Evolutionary conservation across 2,113 vertebrate species (phyloP).

Genomic region (Zapus hudsonius): DNA sequence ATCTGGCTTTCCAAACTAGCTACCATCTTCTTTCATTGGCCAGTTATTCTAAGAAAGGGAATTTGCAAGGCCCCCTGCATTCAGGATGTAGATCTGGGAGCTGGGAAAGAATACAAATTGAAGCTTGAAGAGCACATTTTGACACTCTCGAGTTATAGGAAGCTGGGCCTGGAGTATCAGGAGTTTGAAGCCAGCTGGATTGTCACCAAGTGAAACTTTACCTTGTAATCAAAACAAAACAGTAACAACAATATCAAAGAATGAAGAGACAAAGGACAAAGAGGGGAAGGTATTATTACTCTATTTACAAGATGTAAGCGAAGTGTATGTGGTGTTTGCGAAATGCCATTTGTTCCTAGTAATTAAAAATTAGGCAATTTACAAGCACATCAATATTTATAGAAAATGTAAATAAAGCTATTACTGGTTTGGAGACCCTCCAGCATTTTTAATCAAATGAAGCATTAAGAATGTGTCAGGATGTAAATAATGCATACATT

Average conservation of each 20-base stretch:
- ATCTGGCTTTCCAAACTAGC: neutral
- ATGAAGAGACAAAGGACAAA: neutral
- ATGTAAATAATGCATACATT: conserved; percentile 38
- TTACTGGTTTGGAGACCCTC: conserved; percentile 70
- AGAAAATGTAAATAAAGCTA: conserved; percentile 80
- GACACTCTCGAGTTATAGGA: no score
- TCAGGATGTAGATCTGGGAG: rapidly evolving
- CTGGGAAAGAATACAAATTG: neutral
- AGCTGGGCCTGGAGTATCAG: neutral
- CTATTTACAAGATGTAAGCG: neutral
- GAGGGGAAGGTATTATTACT: neutral
- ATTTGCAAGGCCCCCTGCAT: rapidly evolving
- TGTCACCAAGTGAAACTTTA: no score
- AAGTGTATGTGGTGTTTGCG: conserved; percentile 52
- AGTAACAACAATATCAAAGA: neutral
- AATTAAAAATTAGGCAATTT: conserved; percentile 77
- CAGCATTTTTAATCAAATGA: conserved; percentile 27
- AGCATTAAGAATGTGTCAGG: conserved; percentile 64
- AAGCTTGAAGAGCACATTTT: neutral
- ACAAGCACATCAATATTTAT: conserved; percentile 80
- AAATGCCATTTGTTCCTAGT: conserved; percentile 74
- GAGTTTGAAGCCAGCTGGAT: neutral
- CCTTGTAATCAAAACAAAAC: neutral
- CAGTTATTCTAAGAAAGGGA: neutral
- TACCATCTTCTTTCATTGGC: neutral